Percentiles rank a stretch among this genome's conserved stretches.
These are phyloP conservation scores for Chondrosia reniformis DNA, from an alignment of 37 sponge, comb jelly and placozoan species.

Conservation along the genomic window DNA sequence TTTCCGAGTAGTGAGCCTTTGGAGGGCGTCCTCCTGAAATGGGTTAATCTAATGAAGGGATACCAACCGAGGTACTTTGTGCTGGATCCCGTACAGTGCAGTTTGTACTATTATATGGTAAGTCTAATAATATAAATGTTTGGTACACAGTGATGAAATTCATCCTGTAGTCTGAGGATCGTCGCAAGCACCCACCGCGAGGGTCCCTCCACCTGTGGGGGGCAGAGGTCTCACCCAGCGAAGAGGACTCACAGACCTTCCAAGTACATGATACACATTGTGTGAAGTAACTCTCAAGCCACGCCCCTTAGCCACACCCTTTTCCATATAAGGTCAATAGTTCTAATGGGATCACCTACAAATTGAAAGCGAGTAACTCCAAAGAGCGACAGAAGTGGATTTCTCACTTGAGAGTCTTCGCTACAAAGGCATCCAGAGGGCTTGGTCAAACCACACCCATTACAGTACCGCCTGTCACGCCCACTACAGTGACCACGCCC, in stretches of 20 bases:
- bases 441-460: neutral
- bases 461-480: neutral
- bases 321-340: slow-evolving; percentile 31
- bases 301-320: neutral
- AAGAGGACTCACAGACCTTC: slow-evolving; percentile 86
- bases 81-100: slow-evolving; percentile 59
- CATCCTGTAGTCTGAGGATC: slow-evolving; percentile 65
- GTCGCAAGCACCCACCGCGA: slow-evolving; percentile 55
- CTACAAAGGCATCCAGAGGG: slow-evolving; percentile 21
- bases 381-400: slow-evolving; percentile 81
- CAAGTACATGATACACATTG: neutral
- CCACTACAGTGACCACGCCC: neutral
- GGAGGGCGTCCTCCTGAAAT: slow-evolving; percentile 64
- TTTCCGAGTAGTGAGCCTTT: slow-evolving; percentile 22
- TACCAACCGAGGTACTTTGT: slow-evolving; percentile 72
- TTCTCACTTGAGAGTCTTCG: slow-evolving; percentile 47
- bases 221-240: slow-evolving; percentile 82
- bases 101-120: slow-evolving; percentile 68
- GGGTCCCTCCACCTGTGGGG: slow-evolving; percentile 78
- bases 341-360: slow-evolving; percentile 71
- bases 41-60: slow-evolving; percentile 74
- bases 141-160: no score
- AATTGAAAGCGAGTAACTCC: slow-evolving; percentile 58
- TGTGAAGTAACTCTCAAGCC: neutral
- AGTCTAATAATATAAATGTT: no score